phyloP scores from a whole-genome alignment of 2,113 vertebrate species.

The Oenanthe melanoleuca region DNA sequence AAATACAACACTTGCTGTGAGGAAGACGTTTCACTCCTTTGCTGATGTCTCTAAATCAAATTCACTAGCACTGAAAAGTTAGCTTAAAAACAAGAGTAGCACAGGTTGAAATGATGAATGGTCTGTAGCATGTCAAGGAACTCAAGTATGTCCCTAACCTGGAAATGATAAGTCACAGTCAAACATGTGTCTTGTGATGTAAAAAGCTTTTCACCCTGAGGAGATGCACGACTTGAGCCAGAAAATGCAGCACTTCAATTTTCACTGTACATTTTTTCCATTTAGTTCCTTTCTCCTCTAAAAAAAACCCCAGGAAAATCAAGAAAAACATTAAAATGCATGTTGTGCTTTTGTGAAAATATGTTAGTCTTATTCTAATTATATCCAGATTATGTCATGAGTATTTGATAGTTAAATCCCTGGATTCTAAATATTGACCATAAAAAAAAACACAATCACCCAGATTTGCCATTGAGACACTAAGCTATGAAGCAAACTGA shows the following conservation, averaged over 20 bases:
- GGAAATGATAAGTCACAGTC: not conserved
- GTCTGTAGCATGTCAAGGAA: not conserved
- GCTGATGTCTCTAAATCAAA: not conserved
- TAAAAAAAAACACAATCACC: accelerated
- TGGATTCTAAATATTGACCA: not conserved
- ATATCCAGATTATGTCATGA: not conserved
- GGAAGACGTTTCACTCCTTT: not conserved
- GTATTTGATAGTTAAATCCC: not conserved
- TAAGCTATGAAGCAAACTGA: not conserved
- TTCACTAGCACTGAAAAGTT: not conserved
- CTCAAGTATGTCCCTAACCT: not conserved
- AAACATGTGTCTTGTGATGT: not conserved
- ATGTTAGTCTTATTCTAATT: not conserved
- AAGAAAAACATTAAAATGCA: not conserved
- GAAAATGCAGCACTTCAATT: not conserved
- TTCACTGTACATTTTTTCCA: not conserved
- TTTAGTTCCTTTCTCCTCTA: not conserved
- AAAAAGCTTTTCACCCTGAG: not conserved
- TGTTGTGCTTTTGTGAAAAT: not conserved
- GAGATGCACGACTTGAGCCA: not conserved
- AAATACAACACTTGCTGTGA: not conserved
- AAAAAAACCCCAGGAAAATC: not conserved
- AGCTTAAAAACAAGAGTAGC: not conserved
- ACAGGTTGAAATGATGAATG: not conserved
- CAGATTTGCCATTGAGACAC: not conserved